Evolutionary conservation across 2,113 vertebrate genomes (phyloP).

Genomic region (Nestor notabilis): DNA sequence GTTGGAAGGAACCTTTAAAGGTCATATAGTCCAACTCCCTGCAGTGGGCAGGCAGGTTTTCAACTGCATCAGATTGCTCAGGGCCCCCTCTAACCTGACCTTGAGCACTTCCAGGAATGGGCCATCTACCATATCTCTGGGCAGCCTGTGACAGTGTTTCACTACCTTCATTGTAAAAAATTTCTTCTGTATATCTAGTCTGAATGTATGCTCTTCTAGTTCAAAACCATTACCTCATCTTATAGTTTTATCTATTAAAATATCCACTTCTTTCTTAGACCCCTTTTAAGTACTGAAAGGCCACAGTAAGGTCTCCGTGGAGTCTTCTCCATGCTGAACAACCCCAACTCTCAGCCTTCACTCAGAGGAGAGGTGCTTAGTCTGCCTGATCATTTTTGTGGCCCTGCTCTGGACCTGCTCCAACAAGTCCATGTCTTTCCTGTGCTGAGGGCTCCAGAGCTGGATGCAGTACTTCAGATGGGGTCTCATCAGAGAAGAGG

Average conservation of each 20-base stretch:
- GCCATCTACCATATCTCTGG: background rate
- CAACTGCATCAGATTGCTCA: rapidly evolving
- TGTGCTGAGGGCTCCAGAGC: background rate
- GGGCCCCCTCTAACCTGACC: background rate
- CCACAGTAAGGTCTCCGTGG: background rate
- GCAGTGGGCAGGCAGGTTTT: too few relatives aligned
- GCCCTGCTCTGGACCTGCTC: rapidly evolving
- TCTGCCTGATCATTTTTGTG: background rate
- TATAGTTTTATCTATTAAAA: background rate
- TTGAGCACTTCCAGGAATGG: background rate
- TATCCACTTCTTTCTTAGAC: background rate
- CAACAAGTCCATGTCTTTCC: background rate
- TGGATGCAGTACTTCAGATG: background rate
- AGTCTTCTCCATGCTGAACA: background rate
- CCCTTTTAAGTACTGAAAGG: background rate
- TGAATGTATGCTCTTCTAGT: background rate
- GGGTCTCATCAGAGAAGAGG: background rate
- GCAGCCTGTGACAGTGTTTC: background rate
- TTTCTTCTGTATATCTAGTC: background rate
- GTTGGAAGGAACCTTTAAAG: background rate
- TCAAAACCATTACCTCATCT: background rate
- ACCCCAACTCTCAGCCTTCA: background rate
- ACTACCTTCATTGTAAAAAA: background rate
- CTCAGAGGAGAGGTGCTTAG: background rate
- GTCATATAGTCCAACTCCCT: background rate